Evolutionary conservation across 64 coral and sea anemone species (phyloP), one percentile per base, ranked within the genome.

Genomic region (Actinia tenebrosa): DNA sequence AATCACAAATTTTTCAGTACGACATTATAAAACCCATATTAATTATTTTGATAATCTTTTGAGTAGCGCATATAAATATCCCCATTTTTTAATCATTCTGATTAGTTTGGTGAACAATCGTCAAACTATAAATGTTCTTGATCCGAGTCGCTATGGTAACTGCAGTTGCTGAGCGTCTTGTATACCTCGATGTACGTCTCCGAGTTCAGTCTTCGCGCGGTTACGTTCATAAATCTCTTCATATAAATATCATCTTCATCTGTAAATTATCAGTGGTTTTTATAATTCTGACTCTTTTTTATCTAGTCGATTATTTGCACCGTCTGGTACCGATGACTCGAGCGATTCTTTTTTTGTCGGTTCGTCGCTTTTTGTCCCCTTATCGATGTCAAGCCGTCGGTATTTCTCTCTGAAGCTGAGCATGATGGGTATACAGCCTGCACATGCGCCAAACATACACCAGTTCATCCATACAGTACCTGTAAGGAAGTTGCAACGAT

Each of bases 401-500:
- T 99, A 99, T 54, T 92, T 92, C 52, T 99, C 97, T 44, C 84
- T 91, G 77, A 99, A 99, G 26, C 86, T 71, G 88, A 99, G 83
- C 75, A 99, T 89, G 45, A 99, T 80, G 27, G 97, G 97, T 89
- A 99, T 99, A 69, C 97, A 94, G 71, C 90, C 97, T 5, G 93
- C 97, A 64, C 97, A 99, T 60, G 97, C 91, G 45, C 84, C 97
- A 71, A 99, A 99, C 93, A 99, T 92, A 27, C 93, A 95, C 97
- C 97, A 99, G 91, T 99, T 99, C 97, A 99, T 99, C 97, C 97
- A 99, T 56, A 89, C 88, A 61, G 97, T 99, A n/a, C 97, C 97
- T 99, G 42, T 53, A 56, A 84, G 26, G 44, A 42, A n/a, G 15
- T 25, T 1, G 15, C 18, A 19, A 66, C 3, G 63, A 23, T 66